Base-by-base conservation (phyloP, 2,888 invertebrate species). In the Beris morrisii region DNA sequence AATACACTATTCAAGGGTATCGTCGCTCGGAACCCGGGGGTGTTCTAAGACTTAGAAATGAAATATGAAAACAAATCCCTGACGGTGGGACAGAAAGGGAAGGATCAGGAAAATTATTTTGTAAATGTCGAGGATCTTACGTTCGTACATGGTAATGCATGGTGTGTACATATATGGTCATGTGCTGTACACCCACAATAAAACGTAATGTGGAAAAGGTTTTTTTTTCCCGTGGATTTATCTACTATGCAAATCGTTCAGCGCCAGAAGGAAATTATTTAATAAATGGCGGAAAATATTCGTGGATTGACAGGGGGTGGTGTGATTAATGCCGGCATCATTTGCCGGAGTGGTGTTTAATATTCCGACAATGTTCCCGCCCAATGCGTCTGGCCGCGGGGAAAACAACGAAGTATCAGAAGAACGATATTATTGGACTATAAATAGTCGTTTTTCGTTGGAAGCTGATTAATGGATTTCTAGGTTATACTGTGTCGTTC, bases 321-420 rank as follows among this genome's bases (percentile, higher is more conserved):
- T 38, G 57, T 65, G 65, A 65, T 65, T 65, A 65, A 65, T 65
- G 65, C 65, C 22, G 52, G n/a, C 56, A 55, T 65, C 65, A 50
- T 65, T 65, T 50, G 30, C 9, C 48, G n/a, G 48, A 59, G 59
- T 50, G 45, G 48, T 30, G 32, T 59, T 48, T 48, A 59, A 59
- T 59, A 59, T 59, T 59, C 59, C 11, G 31, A 31, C 59, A 50
- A 48, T 46, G 22, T 48, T 48, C 48, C 48, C n/a, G 48, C 48
- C 48, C n/a, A 12, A 48, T 15, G 12, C 6, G 12, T 48, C n/a
- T 13, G 5, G 15, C n/a, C 6, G 13, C 5, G 4, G 15, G 13
- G 48, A 22, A 22, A 22, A 22, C 9, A 44, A 13, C 7, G 46
- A 12, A 44, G 44, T 12, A 12, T 44, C 44, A 12, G 44, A 9